A percentile compares a stretch with the other conserved stretches of the same genome.
These are phyloP conservation scores for Monodelphis domestica DNA, from an alignment of 2,797 vertebrate genomes.

Conservation along the genomic window DNA sequence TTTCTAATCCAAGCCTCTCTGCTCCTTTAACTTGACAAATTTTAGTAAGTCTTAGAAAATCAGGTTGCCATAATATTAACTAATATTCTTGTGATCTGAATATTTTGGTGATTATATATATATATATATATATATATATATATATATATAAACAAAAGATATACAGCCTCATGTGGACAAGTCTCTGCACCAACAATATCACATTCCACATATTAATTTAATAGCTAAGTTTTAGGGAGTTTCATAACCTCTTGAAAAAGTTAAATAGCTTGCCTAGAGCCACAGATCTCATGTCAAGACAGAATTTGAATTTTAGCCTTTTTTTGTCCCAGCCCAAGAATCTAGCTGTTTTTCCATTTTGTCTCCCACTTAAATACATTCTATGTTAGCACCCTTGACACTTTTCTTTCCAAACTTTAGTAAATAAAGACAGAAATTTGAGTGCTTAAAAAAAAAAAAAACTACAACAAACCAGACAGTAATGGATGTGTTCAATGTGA, in stretches of 20 bases:
- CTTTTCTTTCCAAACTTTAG: neutral
- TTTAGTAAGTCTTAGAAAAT: neutral
- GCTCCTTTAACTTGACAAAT: neutral
- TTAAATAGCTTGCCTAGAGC: neutral
- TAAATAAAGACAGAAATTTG: neutral
- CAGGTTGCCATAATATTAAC: neutral
- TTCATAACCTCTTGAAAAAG: neutral
- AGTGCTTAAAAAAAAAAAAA: neutral
- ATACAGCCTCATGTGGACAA: neutral
- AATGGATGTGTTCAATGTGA: too few relatives aligned
- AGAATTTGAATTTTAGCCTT: neutral
- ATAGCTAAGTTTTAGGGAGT: neutral
- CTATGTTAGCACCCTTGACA: neutral
- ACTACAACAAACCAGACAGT: neutral
- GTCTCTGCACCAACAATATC: neutral
- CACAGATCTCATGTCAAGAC: neutral
- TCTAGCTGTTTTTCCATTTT: neutral
- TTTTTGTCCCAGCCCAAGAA: neutral
- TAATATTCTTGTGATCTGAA: neutral
- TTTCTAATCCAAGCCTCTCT: neutral
- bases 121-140: too few relatives aligned
- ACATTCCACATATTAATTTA: neutral
- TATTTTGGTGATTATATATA: neutral
- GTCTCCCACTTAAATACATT: neutral
- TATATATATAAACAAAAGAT: neutral